A percentile compares a stretch with the other conserved stretches of the same genome.
Evolutionary conservation across 2,888 invertebrate species (phyloP).

Genomic region (Stenurella melanura): DNA sequence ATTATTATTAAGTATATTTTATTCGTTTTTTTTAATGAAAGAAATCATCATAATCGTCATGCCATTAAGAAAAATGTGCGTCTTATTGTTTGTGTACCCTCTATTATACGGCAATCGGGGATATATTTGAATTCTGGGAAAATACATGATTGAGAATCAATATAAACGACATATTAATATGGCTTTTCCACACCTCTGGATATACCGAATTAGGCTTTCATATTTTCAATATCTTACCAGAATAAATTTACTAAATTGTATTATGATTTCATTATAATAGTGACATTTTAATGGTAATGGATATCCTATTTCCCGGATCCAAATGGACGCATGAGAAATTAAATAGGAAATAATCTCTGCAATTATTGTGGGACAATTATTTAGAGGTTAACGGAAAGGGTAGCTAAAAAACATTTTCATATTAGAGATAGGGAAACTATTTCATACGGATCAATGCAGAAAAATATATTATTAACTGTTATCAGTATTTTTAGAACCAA

Average conservation of each 20-base stretch:
- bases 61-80: slow-evolving; percentile 56
- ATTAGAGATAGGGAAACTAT: too few relatives aligned
- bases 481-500: too few relatives aligned
- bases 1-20: not conserved
- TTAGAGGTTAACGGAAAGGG: not conserved
- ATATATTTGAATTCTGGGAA: slow-evolving; percentile 58
- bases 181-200: slow-evolving; percentile 66
- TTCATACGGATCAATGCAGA: too few relatives aligned
- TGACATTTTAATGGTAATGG: slow-evolving; percentile 36
- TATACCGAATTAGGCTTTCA: slow-evolving; percentile 33
- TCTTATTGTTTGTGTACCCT: slow-evolving; percentile 55
- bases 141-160: slow-evolving; percentile 70
- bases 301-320: not conserved
- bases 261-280: slow-evolving; percentile 43
- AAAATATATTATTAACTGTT: too few relatives aligned
- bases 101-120: slow-evolving; percentile 62
- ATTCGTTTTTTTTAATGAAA: slow-evolving; percentile 25
- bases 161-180: slow-evolving; percentile 72
- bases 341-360: slow-evolving; percentile 28
- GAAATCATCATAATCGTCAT: slow-evolving; percentile 51
- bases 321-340: slow-evolving; percentile 28
- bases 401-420: not conserved
- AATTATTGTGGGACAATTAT: slow-evolving; percentile 13
- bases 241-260: slow-evolving; percentile 40
- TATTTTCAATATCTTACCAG: slow-evolving; percentile 35